Evolutionary conservation across 2,888 invertebrate genomes (phyloP).

Genomic region (Cloeon dipterum): DNA sequence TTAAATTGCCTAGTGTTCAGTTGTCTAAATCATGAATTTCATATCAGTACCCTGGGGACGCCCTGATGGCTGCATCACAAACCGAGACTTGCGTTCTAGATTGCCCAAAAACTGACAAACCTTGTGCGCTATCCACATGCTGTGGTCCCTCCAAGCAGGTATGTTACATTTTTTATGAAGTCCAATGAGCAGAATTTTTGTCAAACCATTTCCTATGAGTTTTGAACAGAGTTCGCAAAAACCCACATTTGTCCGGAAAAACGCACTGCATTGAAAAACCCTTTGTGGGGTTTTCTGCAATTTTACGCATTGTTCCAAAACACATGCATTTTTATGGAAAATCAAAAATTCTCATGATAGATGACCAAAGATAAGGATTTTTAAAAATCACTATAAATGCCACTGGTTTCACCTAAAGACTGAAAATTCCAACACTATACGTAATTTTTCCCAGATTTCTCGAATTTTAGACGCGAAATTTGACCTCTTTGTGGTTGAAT

Average conservation of each 20-base stretch:
- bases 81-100: conserved; percentile 52
- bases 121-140: conserved; percentile 71
- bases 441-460: no score
- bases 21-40: not conserved
- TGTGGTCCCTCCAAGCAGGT: conserved; percentile 66
- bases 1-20: not conserved
- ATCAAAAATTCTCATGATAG: no score
- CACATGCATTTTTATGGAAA: no score
- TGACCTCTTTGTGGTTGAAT: not conserved
- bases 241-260: no score
- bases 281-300: no score
- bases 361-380: no score
- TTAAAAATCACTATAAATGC: no score
- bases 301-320: no score
- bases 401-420: no score
- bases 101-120: conserved; percentile 62
- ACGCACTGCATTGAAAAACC: no score
- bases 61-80: conserved; percentile 21
- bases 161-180: not conserved
- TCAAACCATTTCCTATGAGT: not conserved
- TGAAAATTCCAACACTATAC: no score
- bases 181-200: not conserved
- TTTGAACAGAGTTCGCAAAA: no score
- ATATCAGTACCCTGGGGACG: conserved; percentile 21
- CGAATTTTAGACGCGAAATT: not conserved